Conservation (phyloP, 2,888 invertebrate genomes). For the Hypsopygia costalis region DNA sequence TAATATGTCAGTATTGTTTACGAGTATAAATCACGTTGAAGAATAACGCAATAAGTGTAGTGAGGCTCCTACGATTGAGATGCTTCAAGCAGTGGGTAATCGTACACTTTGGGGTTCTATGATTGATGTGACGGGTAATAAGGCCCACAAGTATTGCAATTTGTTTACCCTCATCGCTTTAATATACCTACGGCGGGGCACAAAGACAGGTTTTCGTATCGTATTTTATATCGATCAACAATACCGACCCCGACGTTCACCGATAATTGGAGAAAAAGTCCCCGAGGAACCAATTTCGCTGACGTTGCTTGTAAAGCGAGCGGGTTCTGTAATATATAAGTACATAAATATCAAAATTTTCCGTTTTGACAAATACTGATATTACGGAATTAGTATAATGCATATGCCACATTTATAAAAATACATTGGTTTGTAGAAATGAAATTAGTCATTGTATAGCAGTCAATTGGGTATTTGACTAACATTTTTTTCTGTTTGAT, state of each 20-base stretch:
- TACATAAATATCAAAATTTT: slow-evolving; percentile 39
- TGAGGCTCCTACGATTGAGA: slow-evolving; percentile 24
- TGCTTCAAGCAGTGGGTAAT: slow-evolving; percentile 47
- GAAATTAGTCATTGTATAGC: too few relatives aligned
- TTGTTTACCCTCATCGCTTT: slow-evolving; percentile 76
- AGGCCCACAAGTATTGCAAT: slow-evolving; percentile 75
- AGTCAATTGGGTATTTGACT: too few relatives aligned
- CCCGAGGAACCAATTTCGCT: slow-evolving; percentile 70
- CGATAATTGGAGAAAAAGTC: slow-evolving; percentile 71
- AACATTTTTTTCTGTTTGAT: too few relatives aligned
- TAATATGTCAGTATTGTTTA: slow-evolving; percentile 15
- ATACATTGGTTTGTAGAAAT: too few relatives aligned
- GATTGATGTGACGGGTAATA: slow-evolving; percentile 79
- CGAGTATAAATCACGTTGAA: slow-evolving; percentile 29
- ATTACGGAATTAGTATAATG: slow-evolving; percentile 2
- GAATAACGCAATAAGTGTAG: slow-evolving; percentile 28
- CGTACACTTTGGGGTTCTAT: slow-evolving; percentile 63
- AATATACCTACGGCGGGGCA: slow-evolving; percentile 52
- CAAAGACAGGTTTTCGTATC: slow-evolving; percentile 56
- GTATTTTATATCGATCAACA: slow-evolving; percentile 72
- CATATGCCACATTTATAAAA: too few relatives aligned
- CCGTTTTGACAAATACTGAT: slow-evolving; percentile 39
- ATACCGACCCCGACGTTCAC: slow-evolving; percentile 53
- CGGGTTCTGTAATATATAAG: slow-evolving; percentile 27
- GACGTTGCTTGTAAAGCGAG: slow-evolving; percentile 44